A percentile compares a stretch with the other conserved stretches of the same genome.
These are phyloP conservation scores for Cataglyphis rosenhaueri DNA, from an alignment of 2,888 invertebrate genomes.

Conservation along the genomic window DNA sequence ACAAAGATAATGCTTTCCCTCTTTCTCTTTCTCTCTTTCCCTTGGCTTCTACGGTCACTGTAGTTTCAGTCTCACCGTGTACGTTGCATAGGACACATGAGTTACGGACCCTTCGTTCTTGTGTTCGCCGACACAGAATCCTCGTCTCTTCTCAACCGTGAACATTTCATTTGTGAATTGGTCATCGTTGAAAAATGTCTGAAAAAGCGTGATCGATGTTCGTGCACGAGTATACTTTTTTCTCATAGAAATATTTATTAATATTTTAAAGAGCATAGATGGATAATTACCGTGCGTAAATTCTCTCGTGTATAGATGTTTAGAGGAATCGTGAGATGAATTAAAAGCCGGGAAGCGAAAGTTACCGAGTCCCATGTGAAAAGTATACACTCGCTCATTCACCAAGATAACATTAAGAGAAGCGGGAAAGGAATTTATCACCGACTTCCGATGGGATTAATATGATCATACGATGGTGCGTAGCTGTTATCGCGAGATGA, in stretches of 20 bases:
- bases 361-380: not conserved
- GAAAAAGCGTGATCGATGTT: not conserved
- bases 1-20: conserved; percentile 65
- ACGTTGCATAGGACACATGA: conserved; percentile 72
- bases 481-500: not conserved
- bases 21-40: conserved; percentile 65
- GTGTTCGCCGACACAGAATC: not conserved
- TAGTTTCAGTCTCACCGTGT: conserved; percentile 78
- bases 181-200: not conserved
- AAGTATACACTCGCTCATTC: not conserved
- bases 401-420: not conserved
- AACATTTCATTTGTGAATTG: not conserved
- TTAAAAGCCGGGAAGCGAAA: not conserved
- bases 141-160: not conserved
- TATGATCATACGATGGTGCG: not conserved
- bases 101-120: conserved; percentile 62
- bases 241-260: not conserved
- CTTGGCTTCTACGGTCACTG: conserved; percentile 75
- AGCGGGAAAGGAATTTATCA: not conserved
- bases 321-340: not conserved
- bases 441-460: not conserved
- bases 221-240: not conserved
- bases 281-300: not conserved
- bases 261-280: not conserved
- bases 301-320: not conserved